Base-by-base conservation (phyloP, 1,140 invertebrate genomes). In the Drosophila watanabei region DNA sequence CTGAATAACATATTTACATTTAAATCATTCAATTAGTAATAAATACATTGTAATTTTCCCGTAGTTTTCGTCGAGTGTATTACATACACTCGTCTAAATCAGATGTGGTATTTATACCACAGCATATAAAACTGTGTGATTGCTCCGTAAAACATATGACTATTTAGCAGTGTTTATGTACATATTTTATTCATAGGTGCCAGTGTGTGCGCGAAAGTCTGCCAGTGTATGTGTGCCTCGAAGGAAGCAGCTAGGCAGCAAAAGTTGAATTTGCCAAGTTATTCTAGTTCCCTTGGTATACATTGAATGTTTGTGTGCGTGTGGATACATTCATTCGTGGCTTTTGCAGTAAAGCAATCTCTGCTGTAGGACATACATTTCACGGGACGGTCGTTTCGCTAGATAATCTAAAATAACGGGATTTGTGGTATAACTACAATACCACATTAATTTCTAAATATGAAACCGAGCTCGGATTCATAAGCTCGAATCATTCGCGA, bases 261-360 rank as follows among this genome's bases (percentile, higher is more conserved):
- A 68, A 57, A 45, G 68, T 56, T 70, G 30, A 52, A 68, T 46
- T 71, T 37, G 68, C 49, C 30, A 71, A 71, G 39, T 69, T 71
- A 71, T 71, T 71, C 68, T 69, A 71, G 13, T 71, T 71, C 49
- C 49, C 48, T 69, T 71, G 28, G 64, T 57, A 69, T 57, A 71
- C 63, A 46, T 32, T 65, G 35, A 8, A 18, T 48, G 32, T 32
- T 16, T 56, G 32, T 37, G 39, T 56, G 49, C 30, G 49, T 57
- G 18, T 32, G 20, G 4, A 45, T 71, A 57, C 39, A 69, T 46
- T 18, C 14, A 35, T 69, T 69, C 37, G 63, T 68, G 37, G 48
- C 54, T 71, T 69, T 71, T 69, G 33, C 59, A 71, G 63, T 24
- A 28, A 63, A 45, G 39, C 58, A 66, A 28, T 63, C 48, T 69